Evolutionary conservation across 2,888 invertebrate genomes (phyloP).

Genomic region (Lucinisca nassula): DNA sequence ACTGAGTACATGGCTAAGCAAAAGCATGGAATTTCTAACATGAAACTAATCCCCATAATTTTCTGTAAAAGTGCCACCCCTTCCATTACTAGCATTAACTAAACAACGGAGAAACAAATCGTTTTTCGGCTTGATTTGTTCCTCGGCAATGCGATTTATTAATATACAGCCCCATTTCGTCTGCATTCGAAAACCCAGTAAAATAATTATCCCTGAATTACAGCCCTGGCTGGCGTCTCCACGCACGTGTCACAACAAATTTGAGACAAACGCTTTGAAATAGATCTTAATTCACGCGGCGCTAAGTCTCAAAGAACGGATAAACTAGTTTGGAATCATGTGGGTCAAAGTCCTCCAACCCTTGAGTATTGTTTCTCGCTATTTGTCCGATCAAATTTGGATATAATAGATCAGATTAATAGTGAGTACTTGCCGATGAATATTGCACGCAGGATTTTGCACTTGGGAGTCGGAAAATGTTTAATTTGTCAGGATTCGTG

Average conservation of each 20-base stretch:
- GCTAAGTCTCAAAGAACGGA: constrained; percentile 13
- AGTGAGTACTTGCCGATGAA: constrained; percentile 12
- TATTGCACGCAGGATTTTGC: background rate
- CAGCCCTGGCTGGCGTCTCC: constrained; percentile 45
- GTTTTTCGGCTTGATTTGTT: background rate
- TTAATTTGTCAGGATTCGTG: background rate
- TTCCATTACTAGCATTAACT: background rate
- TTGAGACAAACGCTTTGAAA: constrained; percentile 65
- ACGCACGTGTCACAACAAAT: constrained; percentile 69
- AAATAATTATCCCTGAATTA: constrained; percentile 1
- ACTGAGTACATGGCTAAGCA: background rate
- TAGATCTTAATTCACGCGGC: constrained; percentile 61
- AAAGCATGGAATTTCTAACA: background rate
- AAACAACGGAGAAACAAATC: background rate
- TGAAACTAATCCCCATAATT: background rate
- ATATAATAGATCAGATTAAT: constrained; percentile 68
- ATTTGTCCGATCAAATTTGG: constrained; percentile 70
- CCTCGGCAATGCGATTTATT: background rate
- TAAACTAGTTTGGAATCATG: constrained; percentile 47
- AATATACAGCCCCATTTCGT: background rate
- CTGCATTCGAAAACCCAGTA: background rate
- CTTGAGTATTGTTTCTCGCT: constrained; percentile 67
- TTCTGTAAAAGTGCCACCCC: background rate
- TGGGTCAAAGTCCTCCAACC: constrained; percentile 52
- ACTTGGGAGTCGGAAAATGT: background rate